These are phyloP conservation scores for Dynastes tityus DNA, from an alignment of 2,888 invertebrate genomes.

Conservation along the genomic window DNA sequence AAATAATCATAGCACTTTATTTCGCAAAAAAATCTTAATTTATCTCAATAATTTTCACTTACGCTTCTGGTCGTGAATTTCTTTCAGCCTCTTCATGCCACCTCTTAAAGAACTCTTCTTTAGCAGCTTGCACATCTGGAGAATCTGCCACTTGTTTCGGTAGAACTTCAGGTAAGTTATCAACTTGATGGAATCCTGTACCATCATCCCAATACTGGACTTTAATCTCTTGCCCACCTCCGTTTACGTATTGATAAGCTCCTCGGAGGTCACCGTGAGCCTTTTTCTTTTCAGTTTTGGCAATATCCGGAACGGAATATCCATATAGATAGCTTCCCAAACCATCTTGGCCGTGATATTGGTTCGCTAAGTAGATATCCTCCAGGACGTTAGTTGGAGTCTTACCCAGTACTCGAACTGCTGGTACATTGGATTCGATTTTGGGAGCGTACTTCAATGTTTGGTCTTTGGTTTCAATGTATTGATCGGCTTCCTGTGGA, in stretches of 20 bases:
- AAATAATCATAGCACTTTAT: too few relatives aligned
- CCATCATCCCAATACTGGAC: slow-evolving; percentile 84
- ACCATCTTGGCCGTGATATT: slow-evolving; percentile 80
- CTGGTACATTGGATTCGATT: slow-evolving; percentile 72
- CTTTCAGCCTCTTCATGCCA: slow-evolving; percentile 79
- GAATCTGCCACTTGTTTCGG: slow-evolving; percentile 79
- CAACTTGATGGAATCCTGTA: slow-evolving; percentile 85
- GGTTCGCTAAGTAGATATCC: slow-evolving; percentile 81
- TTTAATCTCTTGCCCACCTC: slow-evolving; percentile 75
- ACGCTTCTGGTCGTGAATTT: slow-evolving; percentile 60
- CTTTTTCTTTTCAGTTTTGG: slow-evolving; percentile 81
- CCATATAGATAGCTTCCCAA: slow-evolving; percentile 81
- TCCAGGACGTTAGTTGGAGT: slow-evolving; percentile 79
- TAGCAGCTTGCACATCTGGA: slow-evolving; percentile 80
- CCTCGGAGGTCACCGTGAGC: slow-evolving; percentile 81
- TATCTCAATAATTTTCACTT: slow-evolving; percentile 12
- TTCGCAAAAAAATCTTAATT: too few relatives aligned
- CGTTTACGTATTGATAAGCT: slow-evolving; percentile 80
- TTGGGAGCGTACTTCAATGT: slow-evolving; percentile 72
- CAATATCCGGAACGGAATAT: slow-evolving; percentile 82
- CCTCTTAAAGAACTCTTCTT: slow-evolving; percentile 78
- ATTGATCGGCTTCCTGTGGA: slow-evolving; percentile 72
- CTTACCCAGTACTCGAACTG: slow-evolving; percentile 67
- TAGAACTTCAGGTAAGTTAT: slow-evolving; percentile 79
- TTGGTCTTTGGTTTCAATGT: slow-evolving; percentile 70